Conservation (phyloP, 2,113 vertebrate genomes). For the Myiopsitta monachus region DNA sequence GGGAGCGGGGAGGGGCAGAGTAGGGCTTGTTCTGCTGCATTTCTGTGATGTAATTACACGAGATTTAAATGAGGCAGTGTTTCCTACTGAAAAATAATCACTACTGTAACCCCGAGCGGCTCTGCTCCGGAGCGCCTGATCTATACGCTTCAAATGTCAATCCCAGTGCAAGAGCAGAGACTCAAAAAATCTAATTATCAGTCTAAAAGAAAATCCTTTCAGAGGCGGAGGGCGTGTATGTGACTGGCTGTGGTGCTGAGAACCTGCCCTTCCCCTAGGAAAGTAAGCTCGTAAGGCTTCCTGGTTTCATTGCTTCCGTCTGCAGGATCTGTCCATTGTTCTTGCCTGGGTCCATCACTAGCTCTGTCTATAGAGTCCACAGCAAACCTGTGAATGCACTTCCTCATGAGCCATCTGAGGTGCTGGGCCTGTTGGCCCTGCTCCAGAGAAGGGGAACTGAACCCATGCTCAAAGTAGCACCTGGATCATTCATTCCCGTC, state of each 20-base stretch:
- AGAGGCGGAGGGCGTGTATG: too few relatives aligned
- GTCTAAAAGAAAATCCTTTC: neutral
- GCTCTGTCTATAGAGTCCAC: neutral
- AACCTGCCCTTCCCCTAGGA: neutral
- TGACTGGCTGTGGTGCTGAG: neutral
- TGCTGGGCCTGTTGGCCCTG: neutral
- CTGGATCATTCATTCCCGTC: neutral
- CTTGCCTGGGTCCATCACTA: neutral
- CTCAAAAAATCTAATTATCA: neutral
- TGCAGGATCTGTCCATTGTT: neutral
- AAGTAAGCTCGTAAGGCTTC: neutral
- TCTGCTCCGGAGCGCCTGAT: neutral
- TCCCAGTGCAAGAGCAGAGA: neutral
- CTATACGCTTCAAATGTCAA: neutral
- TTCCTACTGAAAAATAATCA: neutral
- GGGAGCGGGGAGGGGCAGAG: neutral
- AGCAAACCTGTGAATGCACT: neutral
- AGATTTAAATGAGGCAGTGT: neutral
- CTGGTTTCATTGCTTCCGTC: neutral
- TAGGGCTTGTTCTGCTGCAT: neutral
- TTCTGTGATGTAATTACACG: neutral
- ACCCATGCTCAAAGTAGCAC: neutral
- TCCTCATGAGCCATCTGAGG: neutral
- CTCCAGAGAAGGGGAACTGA: neutral
- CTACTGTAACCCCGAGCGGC: neutral